A percentile compares a stretch with the other conserved stretches of the same genome.
Conservation (phyloP, 2,888 invertebrate genomes). For the Syrphus vitripennis region DNA sequence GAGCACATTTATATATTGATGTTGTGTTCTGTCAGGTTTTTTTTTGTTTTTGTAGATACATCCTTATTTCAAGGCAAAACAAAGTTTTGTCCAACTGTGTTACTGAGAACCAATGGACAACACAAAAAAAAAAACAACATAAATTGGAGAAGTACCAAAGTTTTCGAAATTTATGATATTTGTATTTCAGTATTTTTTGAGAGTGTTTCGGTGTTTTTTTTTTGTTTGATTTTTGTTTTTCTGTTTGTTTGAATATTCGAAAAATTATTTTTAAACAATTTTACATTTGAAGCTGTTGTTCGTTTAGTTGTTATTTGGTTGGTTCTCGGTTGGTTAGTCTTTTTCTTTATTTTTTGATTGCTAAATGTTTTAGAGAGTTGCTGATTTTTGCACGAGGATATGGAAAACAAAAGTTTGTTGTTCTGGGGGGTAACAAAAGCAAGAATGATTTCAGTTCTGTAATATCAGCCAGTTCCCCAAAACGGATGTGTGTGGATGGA, state of each 20-base stretch:
- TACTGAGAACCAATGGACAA: slow-evolving; percentile 13
- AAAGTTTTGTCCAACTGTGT: slow-evolving; percentile 58
- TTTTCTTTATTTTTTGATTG: neutral
- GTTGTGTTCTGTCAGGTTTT: slow-evolving; percentile 34
- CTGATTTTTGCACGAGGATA: slow-evolving; percentile 34
- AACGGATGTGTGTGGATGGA: neutral
- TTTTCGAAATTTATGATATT: slow-evolving; percentile 63
- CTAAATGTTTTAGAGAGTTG: neutral
- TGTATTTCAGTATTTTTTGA: slow-evolving; percentile 60
- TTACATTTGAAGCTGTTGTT: neutral
- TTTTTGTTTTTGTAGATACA: neutral
- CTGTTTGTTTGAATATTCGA: neutral
- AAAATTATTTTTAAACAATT: slow-evolving; percentile 37
- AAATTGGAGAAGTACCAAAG: slow-evolving; percentile 44
- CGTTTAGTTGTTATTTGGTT: neutral
- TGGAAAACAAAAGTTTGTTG: slow-evolving; percentile 51
- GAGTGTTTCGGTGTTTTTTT: slow-evolving; percentile 34
- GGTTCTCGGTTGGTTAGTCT: slow-evolving; percentile 19
- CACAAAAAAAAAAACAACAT: neutral
- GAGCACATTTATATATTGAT: slow-evolving; percentile 51
- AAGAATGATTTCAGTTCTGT: slow-evolving; percentile 2
- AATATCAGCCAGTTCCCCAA: neutral
- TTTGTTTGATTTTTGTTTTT: slow-evolving; percentile 15
- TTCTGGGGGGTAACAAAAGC: neutral
- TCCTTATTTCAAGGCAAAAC: slow-evolving; percentile 17